phyloP scores from a whole-genome alignment of 2,113 vertebrate species.

The Connochaetes taurinus region DNA sequence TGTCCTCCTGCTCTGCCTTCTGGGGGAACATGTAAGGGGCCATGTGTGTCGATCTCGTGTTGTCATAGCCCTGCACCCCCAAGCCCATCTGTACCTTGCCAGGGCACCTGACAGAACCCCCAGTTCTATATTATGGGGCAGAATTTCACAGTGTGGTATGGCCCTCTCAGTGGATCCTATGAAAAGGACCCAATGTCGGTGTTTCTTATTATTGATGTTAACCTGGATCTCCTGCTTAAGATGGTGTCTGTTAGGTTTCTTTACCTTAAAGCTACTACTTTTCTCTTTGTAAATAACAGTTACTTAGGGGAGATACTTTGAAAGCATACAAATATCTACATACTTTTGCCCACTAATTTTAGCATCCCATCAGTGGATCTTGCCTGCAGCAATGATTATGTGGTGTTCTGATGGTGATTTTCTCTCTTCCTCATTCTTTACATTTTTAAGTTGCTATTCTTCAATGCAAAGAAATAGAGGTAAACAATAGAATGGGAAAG shows the following conservation, averaged over 20 bases:
- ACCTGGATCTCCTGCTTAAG: neutral
- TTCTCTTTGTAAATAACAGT: neutral
- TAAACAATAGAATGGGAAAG: neutral
- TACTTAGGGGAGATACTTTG: neutral
- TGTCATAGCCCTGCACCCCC: neutral
- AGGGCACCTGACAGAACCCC: neutral
- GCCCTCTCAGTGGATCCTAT: neutral
- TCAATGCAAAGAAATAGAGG: neutral
- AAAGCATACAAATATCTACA: neutral
- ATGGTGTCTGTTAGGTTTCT: neutral
- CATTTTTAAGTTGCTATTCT: neutral
- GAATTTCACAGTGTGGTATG: neutral
- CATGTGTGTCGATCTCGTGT: neutral
- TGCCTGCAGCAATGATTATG: neutral
- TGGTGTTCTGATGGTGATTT: neutral
- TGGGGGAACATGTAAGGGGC: neutral
- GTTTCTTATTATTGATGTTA: neutral
- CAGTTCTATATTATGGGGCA: neutral
- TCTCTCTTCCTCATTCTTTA: neutral
- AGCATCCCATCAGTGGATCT: neutral
- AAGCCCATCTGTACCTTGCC: neutral
- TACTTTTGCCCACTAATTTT: neutral
- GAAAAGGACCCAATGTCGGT: fast-evolving
- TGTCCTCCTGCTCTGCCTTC: neutral
- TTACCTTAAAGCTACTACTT: neutral